Evolutionary conservation across 2,888 invertebrate species (phyloP), one percentile per base, ranked within the genome.

Genomic region (Panzeria rudis): DNA sequence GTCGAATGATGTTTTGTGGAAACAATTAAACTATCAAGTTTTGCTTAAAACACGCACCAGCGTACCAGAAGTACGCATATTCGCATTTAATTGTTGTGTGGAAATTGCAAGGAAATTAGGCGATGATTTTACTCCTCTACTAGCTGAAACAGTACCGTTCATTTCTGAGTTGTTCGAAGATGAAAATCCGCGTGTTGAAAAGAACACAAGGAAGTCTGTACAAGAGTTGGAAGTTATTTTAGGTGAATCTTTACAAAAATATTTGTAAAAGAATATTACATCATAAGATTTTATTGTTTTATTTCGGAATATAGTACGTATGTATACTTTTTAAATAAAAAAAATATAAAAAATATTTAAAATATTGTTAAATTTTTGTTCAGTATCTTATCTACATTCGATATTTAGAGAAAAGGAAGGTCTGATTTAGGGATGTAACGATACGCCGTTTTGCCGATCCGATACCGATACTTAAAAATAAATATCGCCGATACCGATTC

Each of bases 101-200:
- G 95, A 96, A 87, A 95, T 98, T 89, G 97, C 97, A 3, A 94
- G 95, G 64, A 97, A 96, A 90, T 93, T 98, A 1, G 97, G 97
- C 3, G 97, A 97, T 91, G 97, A 97, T 90, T 98, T 97, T 93
- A 94, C 97, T 88, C 95, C 97, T 0, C 93, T 98, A 0, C 92
- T 98, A 68, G 98, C 98, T 0, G 98, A 99, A 91, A 97, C 98
- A 5, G 96, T 98, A 84, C 98, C 98, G 0, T 98, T 98, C 94
- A 93, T 99, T 44, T 97, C 98, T 0, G 98, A 99, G 91, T 93
- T 99, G 17, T 94, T 98, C 88, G 98, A 98, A 93, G 98, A 97
- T 90, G 97, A 97, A 87, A 96, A 97, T 86, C 95, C 96, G 86
- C 94, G 94, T 41, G 97, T 98, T 44, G 98, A 98, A 91, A 94